These are phyloP conservation scores for Nebria brevicollis DNA, from an alignment of 2,888 invertebrate genomes.

Conservation along the genomic window DNA sequence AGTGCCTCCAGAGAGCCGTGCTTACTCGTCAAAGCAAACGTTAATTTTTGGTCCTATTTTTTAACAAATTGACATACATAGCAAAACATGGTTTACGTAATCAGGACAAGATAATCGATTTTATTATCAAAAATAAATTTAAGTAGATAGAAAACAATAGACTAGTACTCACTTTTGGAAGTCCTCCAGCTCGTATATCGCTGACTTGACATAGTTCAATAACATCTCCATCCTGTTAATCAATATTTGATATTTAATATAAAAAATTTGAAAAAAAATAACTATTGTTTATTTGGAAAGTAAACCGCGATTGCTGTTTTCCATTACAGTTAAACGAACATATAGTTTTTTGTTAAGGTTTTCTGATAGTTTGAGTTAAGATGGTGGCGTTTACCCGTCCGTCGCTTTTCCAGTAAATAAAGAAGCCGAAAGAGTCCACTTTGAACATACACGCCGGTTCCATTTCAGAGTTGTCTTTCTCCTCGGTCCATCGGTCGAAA, in stretches of 20 bases:
- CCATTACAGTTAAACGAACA: not conserved
- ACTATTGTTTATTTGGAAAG: not conserved
- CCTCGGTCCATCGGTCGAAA: constrained; percentile 98
- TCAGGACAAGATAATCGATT: no score
- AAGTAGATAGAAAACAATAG: constrained; percentile 38
- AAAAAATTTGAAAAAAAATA: not conserved
- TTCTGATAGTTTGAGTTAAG: not conserved
- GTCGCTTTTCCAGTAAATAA: constrained; percentile 98
- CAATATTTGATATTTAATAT: not conserved
- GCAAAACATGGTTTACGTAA: not conserved
- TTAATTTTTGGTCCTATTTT: constrained; percentile 81
- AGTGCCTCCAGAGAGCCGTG: constrained; percentile 78
- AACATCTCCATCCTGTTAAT: constrained; percentile 92
- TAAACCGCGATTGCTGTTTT: not conserved
- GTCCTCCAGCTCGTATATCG: constrained; percentile 92
- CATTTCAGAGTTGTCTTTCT: constrained; percentile 90
- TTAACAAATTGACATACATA: no score
- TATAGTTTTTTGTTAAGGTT: not conserved
- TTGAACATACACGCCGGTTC: constrained; percentile 91
- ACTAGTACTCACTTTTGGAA: constrained; percentile 80
- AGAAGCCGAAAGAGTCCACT: constrained; percentile 97
- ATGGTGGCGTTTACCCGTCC: constrained; percentile 74
- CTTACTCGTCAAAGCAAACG: constrained; percentile 79
- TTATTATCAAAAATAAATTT: no score
- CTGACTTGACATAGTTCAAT: constrained; percentile 98